Percentiles rank a stretch among this genome's conserved stretches.
phyloP scores from a whole-genome alignment of 1,140 invertebrate genomes.

The Papilio xuthus region DNA sequence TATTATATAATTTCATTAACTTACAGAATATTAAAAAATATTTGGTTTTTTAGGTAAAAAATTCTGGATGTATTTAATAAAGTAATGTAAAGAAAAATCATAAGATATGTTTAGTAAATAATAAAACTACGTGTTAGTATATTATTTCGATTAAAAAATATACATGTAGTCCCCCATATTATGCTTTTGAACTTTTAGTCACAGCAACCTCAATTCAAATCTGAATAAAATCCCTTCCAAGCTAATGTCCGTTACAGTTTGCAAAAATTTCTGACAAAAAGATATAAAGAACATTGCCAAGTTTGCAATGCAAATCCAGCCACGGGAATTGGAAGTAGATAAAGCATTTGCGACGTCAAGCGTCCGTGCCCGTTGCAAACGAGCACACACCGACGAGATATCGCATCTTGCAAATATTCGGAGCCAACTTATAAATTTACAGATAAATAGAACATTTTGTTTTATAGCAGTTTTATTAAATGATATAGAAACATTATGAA shows the following conservation, averaged over 20 bases:
- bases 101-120: too few relatives aligned
- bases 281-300: neutral
- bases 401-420: neutral
- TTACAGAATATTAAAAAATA: neutral
- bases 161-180: too few relatives aligned
- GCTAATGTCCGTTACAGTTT: neutral
- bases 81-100: too few relatives aligned
- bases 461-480: neutral
- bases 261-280: neutral
- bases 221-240: neutral
- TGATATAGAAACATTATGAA: neutral
- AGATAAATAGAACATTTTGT: neutral
- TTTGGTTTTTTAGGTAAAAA: neutral
- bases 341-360: slow-evolving; percentile 4
- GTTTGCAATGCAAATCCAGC: slow-evolving; percentile 12
- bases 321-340: slow-evolving; percentile 1
- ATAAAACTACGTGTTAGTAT: too few relatives aligned
- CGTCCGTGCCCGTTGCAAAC: neutral
- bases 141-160: too few relatives aligned
- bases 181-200: too few relatives aligned
- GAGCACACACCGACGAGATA: neutral
- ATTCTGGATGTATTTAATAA: too few relatives aligned
- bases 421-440: slow-evolving; percentile 16
- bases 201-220: neutral
- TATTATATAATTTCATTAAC: neutral